phyloP scores from a whole-genome alignment of 2,797 vertebrate genomes.

The Caiman crocodilus region DNA sequence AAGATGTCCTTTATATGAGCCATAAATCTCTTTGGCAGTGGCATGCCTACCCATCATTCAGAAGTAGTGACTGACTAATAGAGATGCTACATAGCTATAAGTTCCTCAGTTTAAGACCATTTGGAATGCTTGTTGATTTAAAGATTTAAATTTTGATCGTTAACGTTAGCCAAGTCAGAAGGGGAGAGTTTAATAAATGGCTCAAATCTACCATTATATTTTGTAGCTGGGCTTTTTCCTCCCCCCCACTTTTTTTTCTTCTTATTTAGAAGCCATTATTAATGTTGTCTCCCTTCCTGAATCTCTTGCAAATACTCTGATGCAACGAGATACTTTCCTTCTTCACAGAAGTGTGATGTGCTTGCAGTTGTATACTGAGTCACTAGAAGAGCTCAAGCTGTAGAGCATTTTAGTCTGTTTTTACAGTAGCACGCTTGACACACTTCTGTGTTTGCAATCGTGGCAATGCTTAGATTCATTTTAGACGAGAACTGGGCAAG shows the following conservation, averaged over 20 bases:
- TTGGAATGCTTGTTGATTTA: too few relatives aligned
- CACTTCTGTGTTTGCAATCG: background rate
- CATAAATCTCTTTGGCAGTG: background rate
- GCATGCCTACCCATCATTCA: background rate
- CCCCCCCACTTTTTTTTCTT: too few relatives aligned
- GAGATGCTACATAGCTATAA: background rate
- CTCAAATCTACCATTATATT: too few relatives aligned
- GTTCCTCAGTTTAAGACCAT: background rate
- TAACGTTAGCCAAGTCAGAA: too few relatives aligned
- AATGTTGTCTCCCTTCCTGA: too few relatives aligned
- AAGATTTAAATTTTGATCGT: too few relatives aligned
- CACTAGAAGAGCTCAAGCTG: background rate
- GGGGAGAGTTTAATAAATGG: too few relatives aligned
- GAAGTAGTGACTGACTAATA: background rate
- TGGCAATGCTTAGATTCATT: background rate
- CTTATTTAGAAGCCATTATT: too few relatives aligned
- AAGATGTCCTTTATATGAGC: background rate
- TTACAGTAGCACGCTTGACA: background rate
- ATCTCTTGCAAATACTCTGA: background rate
- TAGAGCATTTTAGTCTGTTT: background rate
- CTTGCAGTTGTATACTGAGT: accelerated
- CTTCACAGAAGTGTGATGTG: background rate
- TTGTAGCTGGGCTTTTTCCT: too few relatives aligned
- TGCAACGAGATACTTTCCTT: background rate
- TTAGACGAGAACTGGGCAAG: background rate